These are phyloP conservation scores for Maconellicoccus hirsutus DNA, from an alignment of 1,140 invertebrate species.

Conservation along the genomic window DNA sequence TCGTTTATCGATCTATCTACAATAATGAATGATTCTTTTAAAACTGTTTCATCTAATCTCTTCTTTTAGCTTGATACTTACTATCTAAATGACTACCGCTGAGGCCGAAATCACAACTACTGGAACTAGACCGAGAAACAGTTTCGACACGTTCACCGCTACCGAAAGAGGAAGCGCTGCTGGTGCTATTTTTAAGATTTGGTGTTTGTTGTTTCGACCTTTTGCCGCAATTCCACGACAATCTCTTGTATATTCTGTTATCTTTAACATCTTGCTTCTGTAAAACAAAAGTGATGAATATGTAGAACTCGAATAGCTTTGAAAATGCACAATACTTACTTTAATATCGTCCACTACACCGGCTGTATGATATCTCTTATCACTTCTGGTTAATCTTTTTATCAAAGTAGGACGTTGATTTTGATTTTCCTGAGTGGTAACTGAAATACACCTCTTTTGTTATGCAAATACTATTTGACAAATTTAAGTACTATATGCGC, in stretches of 20 bases:
- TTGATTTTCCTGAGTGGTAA: neutral
- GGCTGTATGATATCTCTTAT: slow-evolving; percentile 49
- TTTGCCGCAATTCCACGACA: slow-evolving; percentile 50
- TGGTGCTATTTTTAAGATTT: neutral
- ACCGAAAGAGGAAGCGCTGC: neutral
- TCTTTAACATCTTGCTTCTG: slow-evolving; percentile 43
- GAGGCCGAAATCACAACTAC: slow-evolving; percentile 22
- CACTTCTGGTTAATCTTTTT: slow-evolving; percentile 41
- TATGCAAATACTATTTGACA: too few species aligned
- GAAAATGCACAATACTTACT: slow-evolving; percentile 32
- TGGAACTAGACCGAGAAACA: neutral
- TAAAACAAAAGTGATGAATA: neutral
- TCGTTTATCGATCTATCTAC: slow-evolving; percentile 11
- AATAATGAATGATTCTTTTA: neutral
- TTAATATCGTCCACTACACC: slow-evolving; percentile 54
- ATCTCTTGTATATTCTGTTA: slow-evolving; percentile 48
- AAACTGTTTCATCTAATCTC: neutral
- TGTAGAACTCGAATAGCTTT: neutral
- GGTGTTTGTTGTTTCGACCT: slow-evolving; percentile 3
- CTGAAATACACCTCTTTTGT: neutral
- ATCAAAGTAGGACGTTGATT: slow-evolving; percentile 34
- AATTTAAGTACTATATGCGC: too few species aligned
- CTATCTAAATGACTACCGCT: slow-evolving; percentile 13
- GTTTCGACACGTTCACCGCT: slow-evolving; percentile 2
- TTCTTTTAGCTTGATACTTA: neutral